Conservation (phyloP, 2,888 invertebrate genomes). For the Ectemnius lituratus region DNA sequence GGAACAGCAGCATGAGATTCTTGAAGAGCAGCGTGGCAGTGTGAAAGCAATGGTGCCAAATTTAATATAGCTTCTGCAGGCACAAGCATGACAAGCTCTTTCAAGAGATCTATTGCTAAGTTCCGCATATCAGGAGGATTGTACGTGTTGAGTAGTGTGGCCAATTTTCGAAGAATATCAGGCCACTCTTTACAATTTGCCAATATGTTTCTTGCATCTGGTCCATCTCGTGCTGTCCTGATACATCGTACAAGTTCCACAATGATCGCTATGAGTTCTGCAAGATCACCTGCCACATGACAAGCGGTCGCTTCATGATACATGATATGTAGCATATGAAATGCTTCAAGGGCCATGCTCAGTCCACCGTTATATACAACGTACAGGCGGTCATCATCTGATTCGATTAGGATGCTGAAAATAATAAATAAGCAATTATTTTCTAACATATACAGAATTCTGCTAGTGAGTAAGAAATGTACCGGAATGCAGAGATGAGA, state of each 20-base stretch:
- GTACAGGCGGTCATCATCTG: slow-evolving; percentile 91
- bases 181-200: slow-evolving; percentile 91
- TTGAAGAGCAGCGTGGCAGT: slow-evolving; percentile 90
- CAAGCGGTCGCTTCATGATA: slow-evolving; percentile 96
- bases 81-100: slow-evolving; percentile 88
- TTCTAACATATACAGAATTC: not conserved
- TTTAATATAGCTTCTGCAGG: slow-evolving; percentile 89
- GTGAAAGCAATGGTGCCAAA: slow-evolving; percentile 90
- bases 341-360: slow-evolving; percentile 83
- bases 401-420: slow-evolving; percentile 89
- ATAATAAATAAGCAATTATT: not conserved
- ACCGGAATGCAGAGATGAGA: slow-evolving; percentile 89
- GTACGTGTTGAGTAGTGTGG: slow-evolving; percentile 92
- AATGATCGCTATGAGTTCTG: slow-evolving; percentile 89
- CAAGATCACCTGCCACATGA: slow-evolving; percentile 89
- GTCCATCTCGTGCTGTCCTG: slow-evolving; percentile 83
- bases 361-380: slow-evolving; percentile 95
- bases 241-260: slow-evolving; percentile 86
- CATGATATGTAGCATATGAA: slow-evolving; percentile 94
- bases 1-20: slow-evolving; percentile 86
- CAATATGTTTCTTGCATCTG: slow-evolving; percentile 84
- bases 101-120: slow-evolving; percentile 87
- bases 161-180: slow-evolving; percentile 91
- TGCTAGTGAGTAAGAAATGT: slow-evolving; percentile 14
- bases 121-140: slow-evolving; percentile 91